Percentiles rank a stretch among this genome's conserved stretches.
Conservation (phyloP, 2,797 vertebrate species). For the Phrynocephalus guinanensis region DNA sequence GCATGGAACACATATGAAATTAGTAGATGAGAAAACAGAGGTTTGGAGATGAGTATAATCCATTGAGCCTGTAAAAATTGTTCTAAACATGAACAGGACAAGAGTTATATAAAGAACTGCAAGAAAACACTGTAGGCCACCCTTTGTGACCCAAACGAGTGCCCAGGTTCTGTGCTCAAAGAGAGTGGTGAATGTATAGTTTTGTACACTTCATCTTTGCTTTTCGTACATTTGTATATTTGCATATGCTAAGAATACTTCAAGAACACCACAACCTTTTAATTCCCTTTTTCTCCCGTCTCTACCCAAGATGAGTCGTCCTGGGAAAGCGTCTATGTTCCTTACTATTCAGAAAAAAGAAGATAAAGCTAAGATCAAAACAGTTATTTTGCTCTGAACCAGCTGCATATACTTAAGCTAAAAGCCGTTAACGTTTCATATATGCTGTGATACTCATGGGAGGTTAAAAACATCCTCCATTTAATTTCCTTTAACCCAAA, state of each 20-base stretch:
- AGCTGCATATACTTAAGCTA: conserved; percentile 9
- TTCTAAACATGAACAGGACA: neutral
- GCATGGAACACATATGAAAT: no score
- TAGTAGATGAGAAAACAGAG: neutral
- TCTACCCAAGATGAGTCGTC: neutral
- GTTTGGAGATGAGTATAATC: neutral
- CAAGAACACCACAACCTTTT: neutral
- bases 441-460: neutral
- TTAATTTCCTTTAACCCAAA: neutral
- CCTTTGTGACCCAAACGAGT: neutral
- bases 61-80: neutral
- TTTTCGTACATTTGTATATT: neutral
- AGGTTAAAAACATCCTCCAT: neutral
- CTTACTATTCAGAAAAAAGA: neutral
- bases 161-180: conserved; percentile 2
- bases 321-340: neutral
- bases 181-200: neutral
- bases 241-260: neutral
- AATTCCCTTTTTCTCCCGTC: neutral
- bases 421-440: conserved; percentile 14
- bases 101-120: neutral
- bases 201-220: neutral
- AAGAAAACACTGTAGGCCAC: neutral
- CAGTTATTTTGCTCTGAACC: conserved; percentile 7
- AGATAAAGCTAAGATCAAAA: conserved; percentile 7